Base-by-base conservation (phyloP, 2,888 invertebrate species). In the Eurytoma adleriae region DNA sequence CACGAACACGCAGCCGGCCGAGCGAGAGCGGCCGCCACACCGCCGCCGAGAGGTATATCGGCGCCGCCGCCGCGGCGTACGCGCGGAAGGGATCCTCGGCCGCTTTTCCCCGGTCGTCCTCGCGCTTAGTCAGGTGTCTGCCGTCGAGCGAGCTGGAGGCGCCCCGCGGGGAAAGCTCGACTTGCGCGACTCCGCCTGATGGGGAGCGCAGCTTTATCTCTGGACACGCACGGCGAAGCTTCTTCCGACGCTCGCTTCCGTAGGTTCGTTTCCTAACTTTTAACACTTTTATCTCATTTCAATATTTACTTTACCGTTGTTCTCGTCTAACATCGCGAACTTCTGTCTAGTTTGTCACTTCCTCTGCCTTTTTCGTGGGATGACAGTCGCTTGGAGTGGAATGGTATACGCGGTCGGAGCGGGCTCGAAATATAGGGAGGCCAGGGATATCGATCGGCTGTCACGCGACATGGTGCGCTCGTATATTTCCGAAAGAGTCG, bases 81-180 rank as follows among this genome's bases (percentile, higher is more conserved):
- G 59, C 54, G 56, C 70, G 48, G 56, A 52, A 68, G 59, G 68
- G 67, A 67, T 79, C 52, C 69, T 27, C 40, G 72, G 67, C 62
- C 70, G 66, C 80, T 77, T 77, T 72, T 77, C 72, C 76, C 76
- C 57, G 50, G 86, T 86, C 86, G 86, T 86, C 86, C 85, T 85
- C 73, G 76, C 74, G 73, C 78, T 86, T 88, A 89, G 89, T 89
- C 89, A 86, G 87, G 87, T 87, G 87, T 85, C 86, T 86, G 86
- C 86, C 88, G 89, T 87, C 89, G 86, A 85, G 85, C 86, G 86
- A 86, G 84, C 84, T 71, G 81, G 75, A 79, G 48, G 62, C 70
- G 18, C 2, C 54, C 40, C 62, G 56, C 61, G 7, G 61, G 20
- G 18, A 30, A 62, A 27, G 20, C 68, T 18, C 24, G 14, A 5